Evolutionary conservation across 2,888 invertebrate species (phyloP), one percentile per base, ranked within the genome.

Genomic region (Hirudinaria manillensis): DNA sequence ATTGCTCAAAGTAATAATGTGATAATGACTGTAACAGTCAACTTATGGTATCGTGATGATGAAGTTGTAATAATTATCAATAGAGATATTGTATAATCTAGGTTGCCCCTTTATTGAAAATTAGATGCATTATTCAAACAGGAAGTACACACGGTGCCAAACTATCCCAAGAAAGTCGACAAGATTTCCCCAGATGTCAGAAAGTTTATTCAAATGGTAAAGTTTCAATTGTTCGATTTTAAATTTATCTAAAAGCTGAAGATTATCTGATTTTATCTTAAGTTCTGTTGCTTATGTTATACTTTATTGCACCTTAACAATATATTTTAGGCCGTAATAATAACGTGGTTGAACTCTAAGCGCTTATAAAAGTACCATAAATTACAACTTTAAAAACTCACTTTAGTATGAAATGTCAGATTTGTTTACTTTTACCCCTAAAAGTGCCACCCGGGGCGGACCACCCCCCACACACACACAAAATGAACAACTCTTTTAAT

Each of bases 171-270:
- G 21, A 21, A 24, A 61, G 29, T 6, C 4, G 10, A 10, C 24
- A 61, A 61, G 29, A 29, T 29, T 24, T 61, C 61, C 7, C 61
- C 61, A 29, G 61, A 24, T 19, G 61, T 29, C 10, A 16, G 61
- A n/a, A 61, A 61, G 10, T 29, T 61, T 29, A 61, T 61, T 24
- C 24, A 61, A 61, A 61, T 61, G 61, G 61, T 61, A n/a, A n/a
- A n/a, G n/a, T n/a, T n/a, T 53, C 53, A 21, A 53, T 53, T 16
- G 13, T 53, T 13, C 13, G 21, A 21, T 16, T 53, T 21, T 53
- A 53, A 53, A 53, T 16, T 53, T 53, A 16, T 13, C 53, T 21
- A 21, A 53, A 16, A 16, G 13, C 53, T 53, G 21, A 53, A 53
- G 21, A 53, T 21, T 53, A 53, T 16, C 21, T 53, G 13, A 53